Evolutionary conservation across 2,888 invertebrate genomes (phyloP).

Genomic region (Mimachlamys varia): DNA sequence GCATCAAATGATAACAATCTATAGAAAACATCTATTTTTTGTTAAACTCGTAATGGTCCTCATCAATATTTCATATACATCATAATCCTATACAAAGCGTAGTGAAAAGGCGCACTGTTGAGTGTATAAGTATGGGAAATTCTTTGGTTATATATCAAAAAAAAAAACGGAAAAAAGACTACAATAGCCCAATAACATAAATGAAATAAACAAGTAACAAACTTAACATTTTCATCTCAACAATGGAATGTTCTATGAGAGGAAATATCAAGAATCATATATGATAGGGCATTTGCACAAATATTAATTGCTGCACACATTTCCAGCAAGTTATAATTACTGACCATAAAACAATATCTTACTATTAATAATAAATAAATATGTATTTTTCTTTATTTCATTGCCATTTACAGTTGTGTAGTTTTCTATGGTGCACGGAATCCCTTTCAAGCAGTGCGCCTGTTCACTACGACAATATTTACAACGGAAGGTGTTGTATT

Average conservation of each 20-base stretch:
- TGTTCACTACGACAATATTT: background rate
- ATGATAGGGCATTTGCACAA: background rate
- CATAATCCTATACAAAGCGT: background rate
- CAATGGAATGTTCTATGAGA: conserved; percentile 34
- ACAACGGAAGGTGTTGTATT: background rate
- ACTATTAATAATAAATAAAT: background rate
- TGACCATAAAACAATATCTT: background rate
- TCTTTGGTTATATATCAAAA: background rate
- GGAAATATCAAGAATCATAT: background rate
- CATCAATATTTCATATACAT: conserved; percentile 8
- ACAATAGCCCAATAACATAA: background rate
- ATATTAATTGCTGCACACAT: background rate
- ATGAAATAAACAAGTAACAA: background rate
- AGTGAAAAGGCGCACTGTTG: conserved; percentile 6
- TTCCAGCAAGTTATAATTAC: background rate
- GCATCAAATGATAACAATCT: background rate
- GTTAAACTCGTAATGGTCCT: background rate
- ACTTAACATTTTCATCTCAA: conserved; percentile 4
- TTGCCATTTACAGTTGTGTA: background rate
- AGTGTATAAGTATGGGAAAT: background rate
- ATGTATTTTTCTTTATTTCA: background rate
- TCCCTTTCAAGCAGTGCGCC: background rate
- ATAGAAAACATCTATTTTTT: background rate
- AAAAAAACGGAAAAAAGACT: background rate
- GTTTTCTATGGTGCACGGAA: background rate